These are phyloP conservation scores for Chrysomela aeneicollis DNA, from an alignment of 2,888 invertebrate genomes.

Conservation along the genomic window DNA sequence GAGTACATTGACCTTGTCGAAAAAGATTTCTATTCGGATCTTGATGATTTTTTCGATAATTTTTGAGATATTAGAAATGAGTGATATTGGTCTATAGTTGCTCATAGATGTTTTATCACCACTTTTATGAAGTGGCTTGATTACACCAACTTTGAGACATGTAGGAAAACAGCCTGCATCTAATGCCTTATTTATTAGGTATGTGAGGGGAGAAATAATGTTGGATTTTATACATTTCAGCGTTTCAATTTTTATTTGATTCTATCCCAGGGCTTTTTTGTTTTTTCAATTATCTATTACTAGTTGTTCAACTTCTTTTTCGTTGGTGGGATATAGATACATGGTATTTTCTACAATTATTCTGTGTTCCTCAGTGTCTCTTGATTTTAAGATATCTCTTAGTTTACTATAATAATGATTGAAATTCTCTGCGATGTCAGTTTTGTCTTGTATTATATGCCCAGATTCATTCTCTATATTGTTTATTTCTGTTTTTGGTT, in stretches of 20 bases:
- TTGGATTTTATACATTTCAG: slow-evolving; percentile 4
- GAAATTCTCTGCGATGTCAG: slow-evolving; percentile 15
- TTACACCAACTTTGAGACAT: slow-evolving; percentile 13
- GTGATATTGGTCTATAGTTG: slow-evolving; percentile 8
- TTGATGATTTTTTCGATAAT: slow-evolving; percentile 6
- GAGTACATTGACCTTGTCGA: not conserved
- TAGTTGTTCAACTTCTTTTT: slow-evolving; percentile 16
- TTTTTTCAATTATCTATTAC: slow-evolving; percentile 15
- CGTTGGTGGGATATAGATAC: slow-evolving; percentile 14
- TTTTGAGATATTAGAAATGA: not conserved
- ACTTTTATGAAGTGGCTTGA: slow-evolving; percentile 7
- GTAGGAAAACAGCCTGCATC: slow-evolving; percentile 11
- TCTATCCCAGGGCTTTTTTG: slow-evolving; percentile 4
- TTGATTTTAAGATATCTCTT: no score
- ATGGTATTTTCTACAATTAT: slow-evolving; percentile 11
- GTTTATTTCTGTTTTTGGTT: slow-evolving; percentile 4
- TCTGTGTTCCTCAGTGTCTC: no score
- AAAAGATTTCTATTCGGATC: slow-evolving; percentile 1
- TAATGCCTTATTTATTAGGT: slow-evolving; percentile 12
- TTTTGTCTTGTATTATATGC: slow-evolving; percentile 6
- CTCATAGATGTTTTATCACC: slow-evolving; percentile 10
- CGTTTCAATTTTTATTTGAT: slow-evolving; percentile 9
- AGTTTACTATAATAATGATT: slow-evolving; percentile 7
- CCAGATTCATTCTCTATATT: slow-evolving; percentile 9
- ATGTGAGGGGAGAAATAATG: slow-evolving; percentile 13